Evolutionary conservation across 2,888 invertebrate species (phyloP).

Genomic region (Monochamus alternatus): DNA sequence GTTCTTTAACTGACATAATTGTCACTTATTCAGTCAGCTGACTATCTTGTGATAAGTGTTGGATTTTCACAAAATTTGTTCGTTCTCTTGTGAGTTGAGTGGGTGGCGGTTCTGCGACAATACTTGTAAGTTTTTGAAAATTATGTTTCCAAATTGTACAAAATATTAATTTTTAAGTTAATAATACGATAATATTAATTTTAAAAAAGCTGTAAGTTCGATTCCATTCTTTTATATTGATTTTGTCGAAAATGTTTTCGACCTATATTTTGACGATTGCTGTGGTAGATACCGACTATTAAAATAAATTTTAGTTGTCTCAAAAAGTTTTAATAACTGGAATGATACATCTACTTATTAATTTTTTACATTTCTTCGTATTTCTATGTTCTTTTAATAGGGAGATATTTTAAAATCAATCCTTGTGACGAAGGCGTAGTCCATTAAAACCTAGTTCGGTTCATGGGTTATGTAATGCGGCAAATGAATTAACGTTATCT

Average conservation of each 20-base stretch:
- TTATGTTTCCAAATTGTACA: too few relatives aligned
- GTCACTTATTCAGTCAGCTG: slow-evolving; percentile 64
- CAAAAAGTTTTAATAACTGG: background rate
- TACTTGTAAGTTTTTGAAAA: slow-evolving; percentile 57
- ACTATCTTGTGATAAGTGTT: slow-evolving; percentile 67
- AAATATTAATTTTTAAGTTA: slow-evolving; percentile 15
- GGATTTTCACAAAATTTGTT: slow-evolving; percentile 49
- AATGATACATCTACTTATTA: background rate
- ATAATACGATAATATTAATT: background rate
- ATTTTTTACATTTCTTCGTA: background rate
- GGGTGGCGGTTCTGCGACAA: slow-evolving; percentile 58
- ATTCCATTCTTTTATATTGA: slow-evolving; percentile 31
- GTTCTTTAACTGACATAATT: slow-evolving; percentile 8
- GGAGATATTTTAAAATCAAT: slow-evolving; percentile 19
- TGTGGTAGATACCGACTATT: background rate
- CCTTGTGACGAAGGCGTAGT: slow-evolving; percentile 59
- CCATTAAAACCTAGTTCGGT: slow-evolving; percentile 48
- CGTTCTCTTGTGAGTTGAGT: slow-evolving; percentile 60
- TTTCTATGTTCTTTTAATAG: slow-evolving; percentile 1
- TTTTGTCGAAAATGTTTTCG: slow-evolving; percentile 35
- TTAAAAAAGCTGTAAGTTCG: slow-evolving; percentile 10
- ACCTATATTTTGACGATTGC: slow-evolving; percentile 39
- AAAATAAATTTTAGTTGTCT: background rate
- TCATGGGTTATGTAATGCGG: slow-evolving; percentile 53
- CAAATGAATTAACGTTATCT: slow-evolving; percentile 39